Evolutionary conservation across 2,113 vertebrate species (phyloP), one percentile per base, ranked within the genome.

Genomic region (Chloropsis hardwickii): DNA sequence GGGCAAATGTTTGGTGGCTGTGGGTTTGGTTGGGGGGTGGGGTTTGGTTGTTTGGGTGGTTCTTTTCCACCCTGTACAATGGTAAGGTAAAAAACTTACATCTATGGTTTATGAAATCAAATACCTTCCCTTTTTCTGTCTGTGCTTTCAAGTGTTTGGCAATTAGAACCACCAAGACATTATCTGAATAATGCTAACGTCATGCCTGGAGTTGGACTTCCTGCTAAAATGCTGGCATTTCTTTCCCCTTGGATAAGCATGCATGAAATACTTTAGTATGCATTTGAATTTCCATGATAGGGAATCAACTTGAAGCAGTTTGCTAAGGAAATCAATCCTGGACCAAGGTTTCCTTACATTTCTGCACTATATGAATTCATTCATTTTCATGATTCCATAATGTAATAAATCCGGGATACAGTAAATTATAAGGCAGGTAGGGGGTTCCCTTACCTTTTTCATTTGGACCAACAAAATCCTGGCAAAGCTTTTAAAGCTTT

Each of bases 1-100:
- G n/a, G 5, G 4, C 53, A 64, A 64, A 62, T 10, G 1, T 54
- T 50, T 70, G 20, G 17, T 53, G 29, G 4, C 40, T 69, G 27
- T 3, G 0, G 7, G 4, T 11, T 57, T 40, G 16, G 23, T 5
- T 1, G 14, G 17, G 0, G 2, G 1, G 1, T 29, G 10, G 24
- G 13, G 5, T 35, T 80, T 48, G 29, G 2, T 56, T 40, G 5
- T 28, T n/a, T 62, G 11, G 61, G 6, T 20, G 9, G 8, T 50
- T 60, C 14, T 58, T 58, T 44, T 28, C 33, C 16, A 14, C 11
- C 4, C 25, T 79, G 42, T 33, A 27, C 12, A 58, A 62, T 20
- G 4, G 2, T 64, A 51, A 58, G 12, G 13, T 44, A 48, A 70
- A 70, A 77, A 39, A 3, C n/a, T 47, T 77, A 11, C n/a, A n/a